Evolutionary conservation across 2,888 invertebrate species (phyloP).

Genomic region (Sminthurides aquaticus): DNA sequence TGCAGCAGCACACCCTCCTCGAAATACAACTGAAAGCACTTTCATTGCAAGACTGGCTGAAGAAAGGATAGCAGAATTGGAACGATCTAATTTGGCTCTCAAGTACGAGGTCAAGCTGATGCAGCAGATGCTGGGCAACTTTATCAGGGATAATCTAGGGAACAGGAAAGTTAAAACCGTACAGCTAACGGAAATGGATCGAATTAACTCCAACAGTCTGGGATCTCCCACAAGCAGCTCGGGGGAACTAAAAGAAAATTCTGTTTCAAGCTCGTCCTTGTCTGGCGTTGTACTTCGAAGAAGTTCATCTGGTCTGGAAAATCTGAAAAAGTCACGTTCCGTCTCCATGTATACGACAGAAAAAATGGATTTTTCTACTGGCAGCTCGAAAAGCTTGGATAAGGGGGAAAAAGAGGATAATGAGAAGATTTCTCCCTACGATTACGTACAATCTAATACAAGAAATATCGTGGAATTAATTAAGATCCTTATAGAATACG

Average conservation of each 20-base stretch:
- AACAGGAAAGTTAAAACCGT: not conserved
- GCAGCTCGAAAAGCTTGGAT: not conserved
- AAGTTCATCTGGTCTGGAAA: constrained; percentile 8
- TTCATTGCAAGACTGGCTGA: constrained; percentile 5
- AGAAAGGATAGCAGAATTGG: constrained; percentile 13
- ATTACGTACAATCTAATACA: constrained; percentile 37
- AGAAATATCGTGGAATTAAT: constrained; percentile 39
- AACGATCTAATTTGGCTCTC: constrained; percentile 5
- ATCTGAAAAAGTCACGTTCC: constrained; percentile 13
- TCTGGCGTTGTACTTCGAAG: constrained; percentile 12
- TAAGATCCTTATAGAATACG: constrained; percentile 37
- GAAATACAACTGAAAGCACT: constrained; percentile 5
- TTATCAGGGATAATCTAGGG: constrained; percentile 9
- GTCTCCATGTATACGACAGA: constrained; percentile 17
- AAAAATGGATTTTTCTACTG: constrained; percentile 6
- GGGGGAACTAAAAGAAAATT: not conserved
- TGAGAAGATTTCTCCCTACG: constrained; percentile 2
- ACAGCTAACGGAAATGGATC: constrained; percentile 13
- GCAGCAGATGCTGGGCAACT: constrained; percentile 13
- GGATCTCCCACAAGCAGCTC: not conserved
- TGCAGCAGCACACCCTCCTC: not conserved
- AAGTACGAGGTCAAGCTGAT: constrained; percentile 17
- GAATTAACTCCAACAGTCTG: constrained; percentile 17
- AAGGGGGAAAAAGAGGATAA: not conserved
- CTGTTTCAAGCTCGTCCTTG: not conserved